Evolutionary conservation across 2,888 invertebrate genomes (phyloP), one percentile per base, ranked within the genome.

Genomic region (Incurvaria masculella): DNA sequence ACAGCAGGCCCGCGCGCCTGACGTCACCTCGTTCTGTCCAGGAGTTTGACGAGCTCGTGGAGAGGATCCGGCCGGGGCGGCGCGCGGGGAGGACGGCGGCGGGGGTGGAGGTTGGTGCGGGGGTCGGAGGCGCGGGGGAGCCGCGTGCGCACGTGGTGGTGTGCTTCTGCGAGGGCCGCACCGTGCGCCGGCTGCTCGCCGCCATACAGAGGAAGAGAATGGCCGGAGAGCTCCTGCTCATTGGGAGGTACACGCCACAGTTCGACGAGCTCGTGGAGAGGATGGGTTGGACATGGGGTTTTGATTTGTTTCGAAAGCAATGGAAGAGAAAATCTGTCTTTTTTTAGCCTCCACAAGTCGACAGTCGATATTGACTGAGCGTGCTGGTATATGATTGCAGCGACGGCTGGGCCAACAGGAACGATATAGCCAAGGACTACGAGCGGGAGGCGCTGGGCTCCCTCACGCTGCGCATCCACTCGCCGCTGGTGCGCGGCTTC

Each of bases 331-430:
- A n/a, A n/a, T n/a, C n/a, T n/a, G n/a, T n/a, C n/a, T n/a, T n/a
- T n/a, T n/a, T n/a, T n/a, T n/a, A n/a, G n/a, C n/a, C n/a, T n/a
- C n/a, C n/a, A n/a, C n/a, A n/a, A n/a, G n/a, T n/a, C n/a, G n/a
- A n/a, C n/a, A n/a, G n/a, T n/a, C n/a, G n/a, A n/a, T n/a, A n/a
- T n/a, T n/a, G n/a, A n/a, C n/a, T n/a, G n/a, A n/a, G n/a, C n/a
- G n/a, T n/a, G n/a, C n/a, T n/a, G n/a, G n/a, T n/a, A n/a, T n/a
- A n/a, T n/a, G n/a, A n/a, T n/a, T 63, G 17, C 63, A 87, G 87
- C 65, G 89, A 89, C 65, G 88, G 89, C 49, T 89, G 89, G 89
- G 87, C 87, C 1, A 88, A 88, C 65, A 74, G 88, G 44, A 70
- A 75, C 51, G 90, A 91, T 65, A 89, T 91, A 38, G 88, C 88